Base-by-base conservation (phyloP, 2,113 vertebrate species). In the Larimichthys crocea region DNA sequence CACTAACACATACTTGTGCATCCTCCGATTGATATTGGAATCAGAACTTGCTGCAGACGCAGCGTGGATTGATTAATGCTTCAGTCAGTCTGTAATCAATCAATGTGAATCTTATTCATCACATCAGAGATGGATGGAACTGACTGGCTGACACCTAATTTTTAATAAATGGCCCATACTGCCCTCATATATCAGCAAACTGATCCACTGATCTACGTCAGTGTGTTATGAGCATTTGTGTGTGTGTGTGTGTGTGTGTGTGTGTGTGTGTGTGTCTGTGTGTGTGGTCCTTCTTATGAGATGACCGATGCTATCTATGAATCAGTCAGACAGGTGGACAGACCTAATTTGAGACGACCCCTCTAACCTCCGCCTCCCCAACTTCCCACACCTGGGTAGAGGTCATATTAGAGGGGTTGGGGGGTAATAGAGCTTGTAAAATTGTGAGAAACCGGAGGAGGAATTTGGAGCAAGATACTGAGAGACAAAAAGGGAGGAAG, bases 261-360 rank as follows among this genome's bases (percentile, higher is more conserved):
- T 48, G 75, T 60, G 80, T 56, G 49, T 50, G 10, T 44, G 74
- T 24, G 56, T 50, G 78, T n/a, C n/a, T 75, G 80, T 71, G 82
- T 71, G 83, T 68, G 84, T 76, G 80, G 71, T 78, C 66, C 19
- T 53, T 42, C 24, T 46, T 50, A 83, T 72, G 29, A 64, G 59
- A 81, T 86, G 76, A 86, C 80, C 66, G 86, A 85, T 77, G 72
- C 73, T 77, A 67, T 80, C 81, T 79, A 61, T 79, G 83, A 72
- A 70, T 77, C 79, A 88, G 70, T 69, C 68, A 55, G 86, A 85
- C 70, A 66, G 70, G 65, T 79, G 61, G 63, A 86, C 77, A 80
- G 63, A 76, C 72, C 77, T 84, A 86, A 88, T 80, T 40, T 76
- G 44, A 74, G 79, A 71, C 6, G 44, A 86, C 62, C 64, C 49